A percentile compares a stretch with the other conserved stretches of the same genome.
Evolutionary conservation across 1,140 invertebrate species (phyloP).

Genomic region (Caenorhabditis latens): DNA sequence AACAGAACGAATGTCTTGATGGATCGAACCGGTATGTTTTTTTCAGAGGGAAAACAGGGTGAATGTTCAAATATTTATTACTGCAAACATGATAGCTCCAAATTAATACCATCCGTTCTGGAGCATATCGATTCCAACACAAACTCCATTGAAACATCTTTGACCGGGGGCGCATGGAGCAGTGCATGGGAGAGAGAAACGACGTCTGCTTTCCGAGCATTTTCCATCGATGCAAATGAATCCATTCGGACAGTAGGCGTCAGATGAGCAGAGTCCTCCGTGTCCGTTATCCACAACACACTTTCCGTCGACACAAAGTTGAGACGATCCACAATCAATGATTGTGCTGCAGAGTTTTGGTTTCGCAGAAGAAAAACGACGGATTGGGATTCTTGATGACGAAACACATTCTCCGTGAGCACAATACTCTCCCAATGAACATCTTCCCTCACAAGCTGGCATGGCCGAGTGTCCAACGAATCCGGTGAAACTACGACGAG

Average conservation of each 20-base stretch:
- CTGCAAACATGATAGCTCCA: too few relatives aligned
- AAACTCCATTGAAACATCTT: too few relatives aligned
- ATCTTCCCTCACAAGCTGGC: too few relatives aligned
- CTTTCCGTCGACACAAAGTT: neutral
- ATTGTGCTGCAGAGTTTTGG: neutral
- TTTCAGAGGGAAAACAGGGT: neutral
- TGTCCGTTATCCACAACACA: constrained; percentile 1
- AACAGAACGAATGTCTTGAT: constrained; percentile 74
- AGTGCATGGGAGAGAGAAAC: too few relatives aligned
- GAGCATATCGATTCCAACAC: too few relatives aligned
- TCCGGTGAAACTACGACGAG: neutral
- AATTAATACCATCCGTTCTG: too few relatives aligned
- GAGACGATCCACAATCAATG: neutral
- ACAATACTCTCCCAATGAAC: too few relatives aligned
- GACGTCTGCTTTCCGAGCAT: neutral
- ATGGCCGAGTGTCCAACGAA: neutral
- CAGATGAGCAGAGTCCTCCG: neutral
- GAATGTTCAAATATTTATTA: neutral
- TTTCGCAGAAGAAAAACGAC: too few relatives aligned
- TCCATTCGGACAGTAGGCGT: neutral
- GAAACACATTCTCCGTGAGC: too few relatives aligned
- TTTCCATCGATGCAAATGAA: neutral
- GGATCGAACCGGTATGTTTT: constrained; percentile 64
- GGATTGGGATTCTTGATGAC: too few relatives aligned
- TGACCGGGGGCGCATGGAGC: too few relatives aligned